Percentiles rank a stretch among this genome's conserved stretches.
Evolutionary conservation across 2,113 vertebrate genomes (phyloP).

Genomic region (Dendrocopos noguchii): DNA sequence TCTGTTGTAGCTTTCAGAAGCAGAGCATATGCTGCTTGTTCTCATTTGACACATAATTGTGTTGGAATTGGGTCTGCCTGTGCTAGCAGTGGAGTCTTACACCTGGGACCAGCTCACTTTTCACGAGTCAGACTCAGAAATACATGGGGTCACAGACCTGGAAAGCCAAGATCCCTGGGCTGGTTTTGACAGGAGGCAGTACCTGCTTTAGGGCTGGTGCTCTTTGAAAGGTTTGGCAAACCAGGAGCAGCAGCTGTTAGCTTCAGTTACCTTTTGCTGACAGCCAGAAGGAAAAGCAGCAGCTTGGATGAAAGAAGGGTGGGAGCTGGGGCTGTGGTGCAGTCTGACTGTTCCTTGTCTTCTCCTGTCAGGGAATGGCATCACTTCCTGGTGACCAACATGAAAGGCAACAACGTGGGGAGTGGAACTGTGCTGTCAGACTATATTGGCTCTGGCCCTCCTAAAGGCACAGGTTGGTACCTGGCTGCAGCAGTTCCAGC

Average conservation of each 20-base stretch:
- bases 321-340: neutral
- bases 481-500: rapidly evolving
- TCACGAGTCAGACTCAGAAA: neutral
- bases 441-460: conserved; percentile 92
- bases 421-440: conserved; percentile 88
- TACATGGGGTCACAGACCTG: neutral
- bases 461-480: conserved; percentile 88
- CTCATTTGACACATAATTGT: rapidly evolving
- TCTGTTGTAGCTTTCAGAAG: neutral
- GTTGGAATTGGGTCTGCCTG: neutral
- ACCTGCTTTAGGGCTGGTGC: neutral
- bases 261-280: rapidly evolving
- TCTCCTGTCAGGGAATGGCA: conserved; percentile 89
- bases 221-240: neutral
- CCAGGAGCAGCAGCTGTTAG: neutral
- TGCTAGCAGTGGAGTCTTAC: neutral
- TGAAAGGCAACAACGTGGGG: conserved; percentile 90
- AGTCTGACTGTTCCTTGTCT: neutral
- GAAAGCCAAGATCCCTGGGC: neutral
- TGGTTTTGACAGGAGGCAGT: neutral
- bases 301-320: neutral
- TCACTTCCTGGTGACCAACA: conserved; percentile 94
- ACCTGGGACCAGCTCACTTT: neutral
- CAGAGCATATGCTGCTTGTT: neutral
- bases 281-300: neutral